Evolutionary conservation across 2,888 invertebrate species (phyloP).

Genomic region (Morpho deidamia): DNA sequence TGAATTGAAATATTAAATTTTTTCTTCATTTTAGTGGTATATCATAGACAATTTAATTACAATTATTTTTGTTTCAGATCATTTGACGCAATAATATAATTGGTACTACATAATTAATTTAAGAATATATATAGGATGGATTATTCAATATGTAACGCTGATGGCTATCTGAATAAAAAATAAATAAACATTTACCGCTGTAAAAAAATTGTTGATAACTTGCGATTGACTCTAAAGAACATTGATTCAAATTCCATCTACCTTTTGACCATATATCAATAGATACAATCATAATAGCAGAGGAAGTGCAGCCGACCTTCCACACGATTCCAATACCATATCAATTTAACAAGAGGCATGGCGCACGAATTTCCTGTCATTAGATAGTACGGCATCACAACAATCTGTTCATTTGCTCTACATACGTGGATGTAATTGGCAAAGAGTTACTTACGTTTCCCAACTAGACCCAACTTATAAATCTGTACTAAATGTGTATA

Average conservation of each 20-base stretch:
- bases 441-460: conserved; percentile 12
- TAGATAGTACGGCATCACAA: conserved; percentile 28
- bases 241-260: conserved; percentile 3
- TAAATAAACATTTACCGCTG: too few relatives aligned
- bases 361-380: conserved; percentile 48
- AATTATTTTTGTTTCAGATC: too few relatives aligned
- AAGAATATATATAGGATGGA: too few relatives aligned
- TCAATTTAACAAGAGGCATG: conserved; percentile 45
- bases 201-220: not conserved
- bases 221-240: not conserved
- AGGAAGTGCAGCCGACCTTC: conserved; percentile 22
- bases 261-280: conserved; percentile 4
- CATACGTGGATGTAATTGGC: conserved; percentile 17
- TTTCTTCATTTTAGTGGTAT: too few relatives aligned
- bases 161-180: too few relatives aligned
- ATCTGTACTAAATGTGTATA: not conserved
- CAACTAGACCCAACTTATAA: not conserved
- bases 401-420: conserved; percentile 22
- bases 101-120: too few relatives aligned
- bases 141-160: too few relatives aligned
- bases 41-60: too few relatives aligned
- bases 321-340: conserved; percentile 30
- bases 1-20: too few relatives aligned
- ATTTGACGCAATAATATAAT: too few relatives aligned
- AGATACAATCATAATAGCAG: conserved; percentile 12